Conservation (phyloP, 1,140 invertebrate genomes). For the Theocolax elegans region DNA sequence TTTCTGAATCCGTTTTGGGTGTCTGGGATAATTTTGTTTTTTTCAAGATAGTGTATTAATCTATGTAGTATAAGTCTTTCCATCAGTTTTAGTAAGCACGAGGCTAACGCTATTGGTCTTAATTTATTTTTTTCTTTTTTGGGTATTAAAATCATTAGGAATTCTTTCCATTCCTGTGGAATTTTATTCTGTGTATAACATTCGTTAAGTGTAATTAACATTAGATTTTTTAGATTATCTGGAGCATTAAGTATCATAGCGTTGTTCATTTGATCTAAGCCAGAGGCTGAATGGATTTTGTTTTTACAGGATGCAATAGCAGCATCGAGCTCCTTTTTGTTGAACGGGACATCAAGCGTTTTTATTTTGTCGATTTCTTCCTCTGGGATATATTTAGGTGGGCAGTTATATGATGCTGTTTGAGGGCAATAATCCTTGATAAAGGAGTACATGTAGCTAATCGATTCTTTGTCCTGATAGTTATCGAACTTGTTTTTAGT, state of each 20-base stretch:
- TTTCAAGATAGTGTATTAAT: too few relatives aligned
- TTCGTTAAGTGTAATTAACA: not conserved
- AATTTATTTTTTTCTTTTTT: conserved; percentile 29
- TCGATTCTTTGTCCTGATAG: too few relatives aligned
- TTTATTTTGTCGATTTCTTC: too few relatives aligned
- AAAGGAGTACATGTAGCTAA: too few relatives aligned
- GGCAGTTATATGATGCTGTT: too few relatives aligned
- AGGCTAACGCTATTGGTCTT: conserved; percentile 32
- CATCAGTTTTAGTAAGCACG: conserved; percentile 1
- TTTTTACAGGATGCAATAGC: too few relatives aligned
- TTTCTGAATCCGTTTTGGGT: conserved; percentile 37
- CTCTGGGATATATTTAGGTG: too few relatives aligned
- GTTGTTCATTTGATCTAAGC: conserved; percentile 12
- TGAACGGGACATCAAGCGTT: too few relatives aligned
- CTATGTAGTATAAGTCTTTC: too few relatives aligned
- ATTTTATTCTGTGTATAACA: not conserved
- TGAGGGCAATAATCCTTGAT: too few relatives aligned
- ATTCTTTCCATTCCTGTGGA: conserved; percentile 20
- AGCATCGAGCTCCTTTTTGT: too few relatives aligned
- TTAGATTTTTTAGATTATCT: not conserved
- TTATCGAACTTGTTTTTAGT: too few relatives aligned
- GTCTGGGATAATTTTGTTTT: not conserved
- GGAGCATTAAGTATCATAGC: not conserved
- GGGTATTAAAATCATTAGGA: conserved; percentile 21
- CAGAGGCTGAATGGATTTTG: not conserved